A percentile compares a stretch with the other conserved stretches of the same genome.
Evolutionary conservation across 2,113 vertebrate species (phyloP).

Genomic region (Actinemys pallida): DNA sequence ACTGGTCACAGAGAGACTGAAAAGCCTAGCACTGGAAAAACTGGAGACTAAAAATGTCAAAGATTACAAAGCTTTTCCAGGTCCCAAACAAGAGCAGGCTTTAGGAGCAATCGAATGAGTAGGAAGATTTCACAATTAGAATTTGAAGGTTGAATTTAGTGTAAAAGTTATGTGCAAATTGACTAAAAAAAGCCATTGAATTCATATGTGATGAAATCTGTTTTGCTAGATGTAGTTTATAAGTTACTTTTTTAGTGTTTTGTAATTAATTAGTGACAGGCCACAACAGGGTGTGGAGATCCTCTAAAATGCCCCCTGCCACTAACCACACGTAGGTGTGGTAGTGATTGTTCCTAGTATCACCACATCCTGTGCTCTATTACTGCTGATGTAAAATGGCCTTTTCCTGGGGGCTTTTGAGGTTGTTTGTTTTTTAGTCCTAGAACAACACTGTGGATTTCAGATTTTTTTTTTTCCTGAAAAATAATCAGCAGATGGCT

Average conservation of each 20-base stretch:
- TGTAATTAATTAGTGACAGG: background rate
- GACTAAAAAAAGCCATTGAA: background rate
- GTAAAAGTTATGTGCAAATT: background rate
- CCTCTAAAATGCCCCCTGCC: background rate
- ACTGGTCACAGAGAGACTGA: background rate
- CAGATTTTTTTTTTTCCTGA: background rate
- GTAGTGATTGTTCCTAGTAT: background rate
- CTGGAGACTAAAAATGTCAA: background rate
- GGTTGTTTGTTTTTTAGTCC: background rate
- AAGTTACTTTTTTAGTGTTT: background rate
- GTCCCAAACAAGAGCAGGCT: background rate
- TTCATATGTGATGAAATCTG: background rate
- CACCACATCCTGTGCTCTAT: slow-evolving; percentile 38
- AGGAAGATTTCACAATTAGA: background rate
- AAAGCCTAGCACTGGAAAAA: background rate
- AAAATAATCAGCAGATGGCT: background rate
- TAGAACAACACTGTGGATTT: background rate
- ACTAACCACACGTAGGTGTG: background rate
- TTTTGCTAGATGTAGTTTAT: background rate
- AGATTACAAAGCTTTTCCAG: background rate
- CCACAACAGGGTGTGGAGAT: background rate
- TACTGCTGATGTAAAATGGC: background rate
- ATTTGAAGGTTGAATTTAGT: fast-evolving
- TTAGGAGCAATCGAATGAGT: background rate
- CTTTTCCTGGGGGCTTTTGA: background rate